Evolutionary conservation across 2,888 invertebrate genomes (phyloP).

Genomic region (Epinotia demarniana): DNA sequence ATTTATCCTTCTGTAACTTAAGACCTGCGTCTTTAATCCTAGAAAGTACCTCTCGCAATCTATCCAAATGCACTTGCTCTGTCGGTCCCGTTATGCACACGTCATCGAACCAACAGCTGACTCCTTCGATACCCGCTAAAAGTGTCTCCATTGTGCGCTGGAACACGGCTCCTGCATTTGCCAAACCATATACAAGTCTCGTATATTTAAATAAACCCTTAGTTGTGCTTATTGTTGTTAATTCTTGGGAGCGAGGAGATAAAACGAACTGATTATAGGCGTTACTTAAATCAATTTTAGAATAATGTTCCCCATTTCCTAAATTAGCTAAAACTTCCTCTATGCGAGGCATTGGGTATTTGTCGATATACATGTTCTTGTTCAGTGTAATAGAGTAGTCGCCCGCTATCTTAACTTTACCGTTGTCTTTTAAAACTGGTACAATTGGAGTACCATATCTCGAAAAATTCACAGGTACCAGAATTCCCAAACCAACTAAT

Average conservation of each 20-base stretch:
- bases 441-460: neutral
- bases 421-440: neutral
- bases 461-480: neutral
- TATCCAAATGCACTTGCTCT: neutral
- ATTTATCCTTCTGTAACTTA: neutral
- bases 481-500: neutral
- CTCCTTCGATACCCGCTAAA: neutral
- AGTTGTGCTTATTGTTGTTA: conserved; percentile 2
- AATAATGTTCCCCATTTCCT: neutral
- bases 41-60: neutral
- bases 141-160: neutral
- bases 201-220: conserved; percentile 5
- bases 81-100: neutral
- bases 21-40: neutral
- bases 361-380: neutral
- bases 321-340: neutral
- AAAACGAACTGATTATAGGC: too few species aligned
- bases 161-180: neutral
- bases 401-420: neutral
- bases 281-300: neutral
- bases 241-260: neutral
- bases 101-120: neutral
- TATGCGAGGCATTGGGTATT: neutral
- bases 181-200: neutral
- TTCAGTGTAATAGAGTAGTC: neutral